Base-by-base conservation (phyloP, 1,140 invertebrate species). In the Lethocerus indicus region DNA sequence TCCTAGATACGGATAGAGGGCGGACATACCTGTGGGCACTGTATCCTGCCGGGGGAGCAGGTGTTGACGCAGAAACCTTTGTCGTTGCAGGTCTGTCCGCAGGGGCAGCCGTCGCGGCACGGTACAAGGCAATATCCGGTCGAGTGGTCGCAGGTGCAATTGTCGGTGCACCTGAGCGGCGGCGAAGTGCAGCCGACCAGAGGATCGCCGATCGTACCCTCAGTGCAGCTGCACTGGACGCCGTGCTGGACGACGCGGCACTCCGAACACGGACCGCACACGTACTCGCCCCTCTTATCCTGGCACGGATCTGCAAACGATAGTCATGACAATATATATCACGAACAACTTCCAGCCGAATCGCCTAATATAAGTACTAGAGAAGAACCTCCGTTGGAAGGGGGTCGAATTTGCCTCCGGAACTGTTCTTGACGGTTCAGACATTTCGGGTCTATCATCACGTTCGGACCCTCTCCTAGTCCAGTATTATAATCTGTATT, bases 211-310 rank as follows among this genome's bases (percentile, higher is more conserved):
- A 84, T 72, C 47, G 79, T 86, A 60, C 80, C 78, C 24, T 74
- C 67, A 3, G 85, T 79, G 59, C 88, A 93, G 56, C 75, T 83
- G 59, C 88, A 93, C 56, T 86, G 81, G 1, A 81, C 76, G 25
- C 80, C 74, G 57, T 90, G 86, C 64, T 87, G 84, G 25, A 81
- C 72, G 2, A 89, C 84, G 57, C 76, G 68, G 58, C 88, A 91
- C 26, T 76, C 70, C 14, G 87, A 85, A 64, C 87, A 91, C 49
- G 78, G 74, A 28, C 88, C 88, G n/a, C n/a, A 61, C 88, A 91
- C 13, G 71, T 67, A 32, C 65, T 64, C 14, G 63, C 72, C n/a
- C n/a, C n/a, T n/a, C n/a, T n/a, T n/a, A 20, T 70, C 72, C 27
- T 75, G 71, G 58, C 86, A 91, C 2, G 87, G 84, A 76, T 87